A percentile compares a stretch with the other conserved stretches of the same genome.
Conservation (phyloP, 1,140 invertebrate species). For the Laupala kohalensis region DNA sequence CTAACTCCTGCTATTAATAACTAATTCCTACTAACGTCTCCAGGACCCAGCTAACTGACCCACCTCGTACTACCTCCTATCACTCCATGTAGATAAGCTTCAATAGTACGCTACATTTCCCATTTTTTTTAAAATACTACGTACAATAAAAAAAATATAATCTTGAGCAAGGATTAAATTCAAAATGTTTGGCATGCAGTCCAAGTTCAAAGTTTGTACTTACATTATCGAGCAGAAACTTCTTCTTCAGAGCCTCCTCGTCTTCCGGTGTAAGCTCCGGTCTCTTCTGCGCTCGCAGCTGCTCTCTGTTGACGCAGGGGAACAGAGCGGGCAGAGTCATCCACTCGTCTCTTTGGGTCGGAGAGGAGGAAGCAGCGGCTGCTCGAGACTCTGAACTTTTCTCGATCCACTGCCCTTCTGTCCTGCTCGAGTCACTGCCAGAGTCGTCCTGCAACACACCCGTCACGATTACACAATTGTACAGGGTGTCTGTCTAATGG, state of each 20-base stretch:
- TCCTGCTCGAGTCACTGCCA: not conserved
- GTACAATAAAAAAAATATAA: no score
- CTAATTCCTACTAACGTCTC: no score
- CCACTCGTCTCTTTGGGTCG: constrained; percentile 32
- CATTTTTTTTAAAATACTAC: no score
- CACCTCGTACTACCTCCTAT: no score
- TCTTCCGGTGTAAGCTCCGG: not conserved
- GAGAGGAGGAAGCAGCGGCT: not conserved
- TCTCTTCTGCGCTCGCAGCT: not conserved
- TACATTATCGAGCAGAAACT: constrained; percentile 4
- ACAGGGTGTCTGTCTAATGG: no score
- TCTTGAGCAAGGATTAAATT: no score
- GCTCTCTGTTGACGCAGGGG: constrained; percentile 16
- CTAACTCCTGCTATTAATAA: no score
- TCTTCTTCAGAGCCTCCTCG: not conserved
- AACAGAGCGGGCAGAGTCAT: constrained; percentile 31
- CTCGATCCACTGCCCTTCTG: not conserved
- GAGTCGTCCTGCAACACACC: no score
- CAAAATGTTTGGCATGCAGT: not conserved
- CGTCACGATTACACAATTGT: no score
- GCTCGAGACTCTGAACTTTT: not conserved
- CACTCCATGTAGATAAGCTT: no score
- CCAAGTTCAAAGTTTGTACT: not conserved
- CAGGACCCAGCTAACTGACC: no score
- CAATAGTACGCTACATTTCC: no score